Conservation (phyloP, 2,797 vertebrate genomes). For the Lagocephalus sceleratus region DNA sequence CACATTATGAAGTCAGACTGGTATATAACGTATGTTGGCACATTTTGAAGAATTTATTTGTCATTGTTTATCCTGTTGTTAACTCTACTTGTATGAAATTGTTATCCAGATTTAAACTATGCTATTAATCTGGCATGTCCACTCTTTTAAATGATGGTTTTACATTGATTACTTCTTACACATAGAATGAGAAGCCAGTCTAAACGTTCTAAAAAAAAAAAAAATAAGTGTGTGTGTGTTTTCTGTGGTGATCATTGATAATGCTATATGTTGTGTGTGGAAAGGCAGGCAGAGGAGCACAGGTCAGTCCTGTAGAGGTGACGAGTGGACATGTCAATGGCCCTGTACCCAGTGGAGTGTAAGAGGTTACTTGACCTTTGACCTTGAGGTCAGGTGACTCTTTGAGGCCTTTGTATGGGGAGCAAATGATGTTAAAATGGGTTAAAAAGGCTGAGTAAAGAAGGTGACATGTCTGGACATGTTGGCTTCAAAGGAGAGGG, state of each 20-base stretch:
- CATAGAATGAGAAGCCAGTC: too few species aligned
- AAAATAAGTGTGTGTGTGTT: too few species aligned
- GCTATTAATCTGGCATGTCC: too few species aligned
- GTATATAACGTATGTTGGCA: not conserved
- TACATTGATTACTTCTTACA: too few species aligned
- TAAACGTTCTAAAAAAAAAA: too few species aligned
- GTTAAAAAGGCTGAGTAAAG: constrained; percentile 66
- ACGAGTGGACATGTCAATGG: constrained; percentile 56
- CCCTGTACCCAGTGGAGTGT: constrained; percentile 51
- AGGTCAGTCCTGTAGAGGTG: constrained; percentile 50
- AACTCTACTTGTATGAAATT: too few species aligned
- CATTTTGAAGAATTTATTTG: too few species aligned
- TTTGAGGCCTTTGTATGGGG: constrained; percentile 61
- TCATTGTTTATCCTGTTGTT: not conserved
- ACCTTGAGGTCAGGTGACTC: constrained; percentile 73
- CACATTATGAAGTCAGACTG: constrained; percentile 9
- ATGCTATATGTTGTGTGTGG: constrained; percentile 28
- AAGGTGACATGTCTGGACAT: constrained; percentile 72
- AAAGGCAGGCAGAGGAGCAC: constrained; percentile 27
- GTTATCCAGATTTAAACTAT: too few species aligned
- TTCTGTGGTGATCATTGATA: too few species aligned
- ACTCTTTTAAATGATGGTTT: too few species aligned
- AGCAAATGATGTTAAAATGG: constrained; percentile 64
- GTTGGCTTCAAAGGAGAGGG: constrained; percentile 58
- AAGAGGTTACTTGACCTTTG: constrained; percentile 72